phyloP scores from a whole-genome alignment of 2,888 invertebrate genomes.

The Limnephilus marmoratus region DNA sequence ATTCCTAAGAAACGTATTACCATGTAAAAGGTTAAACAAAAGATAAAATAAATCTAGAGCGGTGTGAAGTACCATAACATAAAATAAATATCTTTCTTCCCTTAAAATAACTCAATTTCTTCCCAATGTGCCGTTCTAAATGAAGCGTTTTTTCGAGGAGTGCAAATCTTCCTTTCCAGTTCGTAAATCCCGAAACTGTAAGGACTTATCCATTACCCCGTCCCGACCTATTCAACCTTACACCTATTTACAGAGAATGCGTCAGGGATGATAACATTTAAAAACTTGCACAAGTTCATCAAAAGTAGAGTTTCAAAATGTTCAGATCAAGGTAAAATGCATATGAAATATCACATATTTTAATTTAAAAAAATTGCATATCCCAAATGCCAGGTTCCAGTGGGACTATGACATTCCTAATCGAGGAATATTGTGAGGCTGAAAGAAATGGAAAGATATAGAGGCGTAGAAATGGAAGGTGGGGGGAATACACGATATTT shows the following conservation, averaged over 20 bases:
- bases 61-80: neutral
- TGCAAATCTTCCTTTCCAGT: neutral
- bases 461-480: too few relatives aligned
- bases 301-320: neutral
- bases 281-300: neutral
- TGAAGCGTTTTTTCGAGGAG: neutral
- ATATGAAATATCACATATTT: neutral
- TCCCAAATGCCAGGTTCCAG: too few relatives aligned
- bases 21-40: too few relatives aligned
- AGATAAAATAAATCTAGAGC: neutral
- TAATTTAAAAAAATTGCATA: too few relatives aligned
- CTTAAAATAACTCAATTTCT: neutral
- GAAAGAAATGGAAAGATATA: too few relatives aligned
- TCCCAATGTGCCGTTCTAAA: neutral
- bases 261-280: neutral
- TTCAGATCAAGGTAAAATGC: too few relatives aligned
- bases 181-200: neutral
- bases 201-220: neutral
- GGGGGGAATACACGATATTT: too few relatives aligned
- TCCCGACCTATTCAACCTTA: neutral
- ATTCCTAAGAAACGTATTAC: too few relatives aligned
- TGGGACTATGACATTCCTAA: neutral
- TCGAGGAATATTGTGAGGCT: too few relatives aligned
- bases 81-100: neutral
- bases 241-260: neutral